Conservation (phyloP, 2,797 vertebrate species). For the Craterocephalus amniculus region DNA sequence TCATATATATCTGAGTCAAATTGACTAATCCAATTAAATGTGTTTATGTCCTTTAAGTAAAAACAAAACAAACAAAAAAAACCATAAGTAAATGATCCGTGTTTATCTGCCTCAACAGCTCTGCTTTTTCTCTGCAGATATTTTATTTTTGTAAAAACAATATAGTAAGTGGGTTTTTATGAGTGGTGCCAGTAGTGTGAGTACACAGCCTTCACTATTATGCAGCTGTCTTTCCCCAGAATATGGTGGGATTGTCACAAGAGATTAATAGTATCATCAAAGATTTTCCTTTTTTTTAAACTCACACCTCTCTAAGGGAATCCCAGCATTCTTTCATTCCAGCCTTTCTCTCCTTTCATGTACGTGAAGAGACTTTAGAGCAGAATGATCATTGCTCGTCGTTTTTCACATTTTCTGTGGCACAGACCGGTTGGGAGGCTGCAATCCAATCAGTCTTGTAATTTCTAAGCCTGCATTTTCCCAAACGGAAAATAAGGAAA, state of each 20-base stretch:
- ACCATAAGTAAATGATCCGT: slow-evolving; percentile 7
- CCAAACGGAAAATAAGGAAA: background rate
- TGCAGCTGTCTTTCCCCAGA: slow-evolving; percentile 44
- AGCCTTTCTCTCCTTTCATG: slow-evolving; percentile 20
- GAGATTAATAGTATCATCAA: slow-evolving; percentile 63
- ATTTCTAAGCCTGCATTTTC: slow-evolving; percentile 9
- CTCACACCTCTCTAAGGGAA: slow-evolving; percentile 53
- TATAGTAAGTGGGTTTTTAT: slow-evolving; percentile 30
- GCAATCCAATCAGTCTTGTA: slow-evolving; percentile 27
- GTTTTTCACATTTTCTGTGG: slow-evolving; percentile 31
- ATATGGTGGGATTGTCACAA: slow-evolving; percentile 47
- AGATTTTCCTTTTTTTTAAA: slow-evolving; percentile 43
- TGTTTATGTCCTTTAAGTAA: slow-evolving; percentile 18
- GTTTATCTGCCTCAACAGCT: background rate
- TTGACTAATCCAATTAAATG: slow-evolving; percentile 38
- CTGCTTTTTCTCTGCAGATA: slow-evolving; percentile 2
- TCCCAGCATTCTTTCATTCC: slow-evolving; percentile 39
- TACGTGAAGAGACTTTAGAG: slow-evolving; percentile 52
- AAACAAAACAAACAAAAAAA: slow-evolving; percentile 8
- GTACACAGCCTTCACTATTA: slow-evolving; percentile 34
- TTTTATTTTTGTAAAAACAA: background rate
- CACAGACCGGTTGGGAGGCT: slow-evolving; percentile 28
- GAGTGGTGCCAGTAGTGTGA: slow-evolving; percentile 10
- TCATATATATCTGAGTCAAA: slow-evolving; percentile 5
- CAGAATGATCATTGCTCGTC: slow-evolving; percentile 27